Percentiles rank a stretch among this genome's conserved stretches.
These are phyloP conservation scores for Echeneis naucrates DNA, from an alignment of 2,797 vertebrate species.

Conservation along the genomic window DNA sequence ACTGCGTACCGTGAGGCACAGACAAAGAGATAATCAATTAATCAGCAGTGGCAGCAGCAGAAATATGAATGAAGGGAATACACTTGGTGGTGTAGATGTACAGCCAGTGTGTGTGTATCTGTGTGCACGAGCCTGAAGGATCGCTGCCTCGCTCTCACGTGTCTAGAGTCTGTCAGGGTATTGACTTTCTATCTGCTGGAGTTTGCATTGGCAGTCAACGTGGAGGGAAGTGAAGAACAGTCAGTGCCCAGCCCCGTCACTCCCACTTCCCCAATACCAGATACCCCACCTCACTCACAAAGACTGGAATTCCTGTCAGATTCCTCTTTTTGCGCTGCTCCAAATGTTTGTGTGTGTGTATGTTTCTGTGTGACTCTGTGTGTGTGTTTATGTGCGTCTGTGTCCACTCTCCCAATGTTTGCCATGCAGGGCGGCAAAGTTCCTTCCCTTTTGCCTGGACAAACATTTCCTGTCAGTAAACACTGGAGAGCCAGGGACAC, in stretches of 20 bases:
- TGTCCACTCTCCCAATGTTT: constrained; percentile 68
- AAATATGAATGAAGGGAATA: constrained; percentile 20
- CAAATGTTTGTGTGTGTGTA: constrained; percentile 21
- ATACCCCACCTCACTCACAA: constrained; percentile 51
- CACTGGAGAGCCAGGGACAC: constrained; percentile 75
- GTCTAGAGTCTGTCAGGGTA: constrained; percentile 61
- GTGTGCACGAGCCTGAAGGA: constrained; percentile 32
- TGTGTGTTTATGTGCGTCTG: constrained; percentile 36
- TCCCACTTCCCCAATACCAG: constrained; percentile 71
- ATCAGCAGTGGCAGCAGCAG: constrained; percentile 20
- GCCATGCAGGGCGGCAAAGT: constrained; percentile 68
- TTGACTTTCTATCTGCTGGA: constrained; percentile 72
- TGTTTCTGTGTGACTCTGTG: constrained; percentile 11
- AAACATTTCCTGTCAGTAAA: constrained; percentile 87
- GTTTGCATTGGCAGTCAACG: constrained; percentile 55
- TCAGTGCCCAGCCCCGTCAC: constrained; percentile 58
- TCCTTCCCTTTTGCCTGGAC: constrained; percentile 83
- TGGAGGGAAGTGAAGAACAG: constrained; percentile 72
- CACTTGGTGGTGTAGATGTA: constrained; percentile 10
- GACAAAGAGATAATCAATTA: constrained; percentile 26
- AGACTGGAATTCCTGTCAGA: constrained; percentile 43
- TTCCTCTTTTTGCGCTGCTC: constrained; percentile 64
- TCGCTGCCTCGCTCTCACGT: constrained; percentile 27
- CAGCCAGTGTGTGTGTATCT: constrained; percentile 31
- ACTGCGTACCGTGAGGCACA: neutral